Evolutionary conservation across 2,797 vertebrate genomes (phyloP).

Genomic region (Betta splendens): DNA sequence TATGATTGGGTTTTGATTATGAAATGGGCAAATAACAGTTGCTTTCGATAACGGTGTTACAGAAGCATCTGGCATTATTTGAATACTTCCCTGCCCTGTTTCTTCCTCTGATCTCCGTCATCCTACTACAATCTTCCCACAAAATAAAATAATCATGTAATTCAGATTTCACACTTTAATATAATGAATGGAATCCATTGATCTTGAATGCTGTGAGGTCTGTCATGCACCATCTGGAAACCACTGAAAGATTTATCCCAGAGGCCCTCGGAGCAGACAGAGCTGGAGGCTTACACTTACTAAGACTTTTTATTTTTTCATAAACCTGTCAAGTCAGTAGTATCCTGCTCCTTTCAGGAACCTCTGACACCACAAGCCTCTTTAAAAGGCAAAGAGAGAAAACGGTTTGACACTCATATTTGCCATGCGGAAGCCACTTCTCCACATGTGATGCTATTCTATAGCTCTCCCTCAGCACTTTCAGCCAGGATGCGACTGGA

Average conservation of each 20-base stretch:
- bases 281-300: conserved; percentile 19
- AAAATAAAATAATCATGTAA: conserved; percentile 16
- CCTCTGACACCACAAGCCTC: conserved; percentile 3
- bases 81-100: background rate
- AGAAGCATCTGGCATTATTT: background rate
- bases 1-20: too few species aligned
- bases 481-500: background rate
- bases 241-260: conserved; percentile 29
- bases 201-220: conserved; percentile 46
- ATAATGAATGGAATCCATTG: conserved; percentile 13
- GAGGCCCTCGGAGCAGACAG: conserved; percentile 25
- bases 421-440: background rate
- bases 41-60: too few species aligned
- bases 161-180: conserved; percentile 34
- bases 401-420: background rate
- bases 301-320: conserved; percentile 22
- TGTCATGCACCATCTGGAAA: conserved; percentile 39
- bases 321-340: conserved; percentile 24
- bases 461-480: background rate
- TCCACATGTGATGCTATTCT: background rate
- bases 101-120: background rate
- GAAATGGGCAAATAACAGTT: too few species aligned
- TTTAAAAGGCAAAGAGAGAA: conserved; percentile 1
- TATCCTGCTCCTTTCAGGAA: conserved; percentile 6
- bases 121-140: background rate